These are phyloP conservation scores for Melanerpes aurifrons DNA, from an alignment of 2,113 vertebrate genomes.

Conservation along the genomic window DNA sequence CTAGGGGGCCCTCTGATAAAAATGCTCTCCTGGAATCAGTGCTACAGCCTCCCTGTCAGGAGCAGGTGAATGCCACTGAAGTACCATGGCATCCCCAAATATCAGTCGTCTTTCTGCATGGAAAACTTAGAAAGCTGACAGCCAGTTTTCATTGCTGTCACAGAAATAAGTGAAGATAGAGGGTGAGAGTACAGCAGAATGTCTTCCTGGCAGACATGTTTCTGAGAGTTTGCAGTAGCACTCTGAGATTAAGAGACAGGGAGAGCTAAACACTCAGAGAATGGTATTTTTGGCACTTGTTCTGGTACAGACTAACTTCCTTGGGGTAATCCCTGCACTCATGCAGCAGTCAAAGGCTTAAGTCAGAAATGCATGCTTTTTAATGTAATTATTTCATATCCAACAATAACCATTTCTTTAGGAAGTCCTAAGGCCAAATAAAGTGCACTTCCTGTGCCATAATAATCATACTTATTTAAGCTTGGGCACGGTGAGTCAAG, in stretches of 20 bases:
- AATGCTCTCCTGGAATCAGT: rapidly evolving
- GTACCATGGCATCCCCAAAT: rapidly evolving
- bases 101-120: neutral
- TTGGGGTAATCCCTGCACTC: neutral
- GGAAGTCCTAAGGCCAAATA: neutral
- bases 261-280: neutral
- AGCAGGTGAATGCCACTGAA: neutral
- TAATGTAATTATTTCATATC: neutral
- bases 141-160: neutral
- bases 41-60: neutral
- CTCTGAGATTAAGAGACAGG: neutral
- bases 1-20: neutral
- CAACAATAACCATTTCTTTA: neutral
- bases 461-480: neutral
- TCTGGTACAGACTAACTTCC: neutral
- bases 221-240: neutral
- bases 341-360: neutral
- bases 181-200: neutral
- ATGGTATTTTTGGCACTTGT: neutral
- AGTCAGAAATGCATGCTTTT: neutral
- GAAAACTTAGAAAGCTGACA: neutral
- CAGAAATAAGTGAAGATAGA: neutral
- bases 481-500: neutral
- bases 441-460: neutral
- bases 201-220: neutral